A percentile compares a stretch with the other conserved stretches of the same genome.
phyloP scores from a whole-genome alignment of 2,113 vertebrate genomes.

The Eclectus roratus region DNA sequence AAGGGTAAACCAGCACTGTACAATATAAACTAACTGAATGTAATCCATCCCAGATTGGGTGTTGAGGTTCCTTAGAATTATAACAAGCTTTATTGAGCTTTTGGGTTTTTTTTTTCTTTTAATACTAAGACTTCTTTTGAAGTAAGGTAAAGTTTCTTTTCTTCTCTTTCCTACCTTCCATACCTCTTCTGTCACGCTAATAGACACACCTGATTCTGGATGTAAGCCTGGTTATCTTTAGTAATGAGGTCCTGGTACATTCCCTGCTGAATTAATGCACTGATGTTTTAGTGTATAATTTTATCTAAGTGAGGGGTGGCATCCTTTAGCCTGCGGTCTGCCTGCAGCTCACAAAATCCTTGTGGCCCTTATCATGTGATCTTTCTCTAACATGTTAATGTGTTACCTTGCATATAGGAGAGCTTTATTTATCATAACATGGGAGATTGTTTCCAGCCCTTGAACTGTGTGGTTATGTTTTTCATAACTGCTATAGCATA shows the following conservation, averaged over 20 bases:
- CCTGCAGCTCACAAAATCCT: neutral
- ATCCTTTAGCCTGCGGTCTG: neutral
- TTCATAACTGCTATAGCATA: neutral
- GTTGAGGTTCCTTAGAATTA: neutral
- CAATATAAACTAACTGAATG: neutral
- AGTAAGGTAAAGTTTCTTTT: neutral
- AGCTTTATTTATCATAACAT: neutral
- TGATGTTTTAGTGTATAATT: neutral
- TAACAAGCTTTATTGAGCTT: neutral
- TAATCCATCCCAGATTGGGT: neutral
- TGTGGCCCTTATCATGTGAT: neutral
- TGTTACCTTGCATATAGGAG: neutral
- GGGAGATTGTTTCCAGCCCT: neutral
- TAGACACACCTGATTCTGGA: neutral
- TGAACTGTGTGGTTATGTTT: neutral
- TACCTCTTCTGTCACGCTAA: neutral
- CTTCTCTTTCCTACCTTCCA: neutral
- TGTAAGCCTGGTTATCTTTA: neutral
- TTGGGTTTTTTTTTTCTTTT: neutral
- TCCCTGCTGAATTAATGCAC: neutral
- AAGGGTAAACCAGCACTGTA: neutral
- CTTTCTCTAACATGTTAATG: accelerated
- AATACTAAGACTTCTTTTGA: neutral
- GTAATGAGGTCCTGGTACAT: neutral
- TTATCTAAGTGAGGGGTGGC: neutral